Percentiles rank a stretch among this genome's conserved stretches.
Conservation (phyloP, 2,113 vertebrate genomes). For the Scortum barcoo region DNA sequence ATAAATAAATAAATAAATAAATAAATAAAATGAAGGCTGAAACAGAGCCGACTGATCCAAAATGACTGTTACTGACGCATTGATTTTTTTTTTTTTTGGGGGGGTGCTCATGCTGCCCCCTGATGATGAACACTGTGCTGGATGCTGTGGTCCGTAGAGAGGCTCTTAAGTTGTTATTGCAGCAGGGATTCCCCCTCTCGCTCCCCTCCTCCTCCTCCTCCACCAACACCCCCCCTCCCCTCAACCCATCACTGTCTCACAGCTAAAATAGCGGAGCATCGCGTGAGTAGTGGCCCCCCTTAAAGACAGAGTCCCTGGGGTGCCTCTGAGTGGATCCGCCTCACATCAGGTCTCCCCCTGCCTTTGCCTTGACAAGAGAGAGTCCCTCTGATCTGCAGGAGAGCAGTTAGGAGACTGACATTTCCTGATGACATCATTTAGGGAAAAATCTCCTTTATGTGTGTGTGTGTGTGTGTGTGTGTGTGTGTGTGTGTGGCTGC, state of each 20-base stretch:
- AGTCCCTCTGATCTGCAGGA: conserved; percentile 40
- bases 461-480: conserved; percentile 7
- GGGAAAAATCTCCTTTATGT: conserved; percentile 12
- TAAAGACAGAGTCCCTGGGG: no score
- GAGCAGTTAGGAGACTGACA: conserved; percentile 15
- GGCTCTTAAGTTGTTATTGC: conserved; percentile 77
- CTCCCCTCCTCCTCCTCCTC: no score
- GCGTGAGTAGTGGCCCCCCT: no score
- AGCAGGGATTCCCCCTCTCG: conserved; percentile 76
- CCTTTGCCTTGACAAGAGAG: neutral
- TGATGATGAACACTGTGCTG: conserved; percentile 45
- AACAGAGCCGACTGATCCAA: neutral
- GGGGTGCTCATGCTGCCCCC: conserved; percentile 1
- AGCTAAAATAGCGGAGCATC: conserved; percentile 32
- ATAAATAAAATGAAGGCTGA: neutral
- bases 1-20: no score
- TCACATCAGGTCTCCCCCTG: conserved; percentile 7
- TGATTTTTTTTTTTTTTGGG: neutral
- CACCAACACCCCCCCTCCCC: conserved; percentile 6
- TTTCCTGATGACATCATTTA: conserved; percentile 40
- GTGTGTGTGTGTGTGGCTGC: conserved; percentile 33
- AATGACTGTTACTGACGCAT: conserved; percentile 33
- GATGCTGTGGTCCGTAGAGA: conserved; percentile 46
- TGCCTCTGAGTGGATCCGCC: neutral
- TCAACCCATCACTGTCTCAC: conserved; percentile 39